These are phyloP conservation scores for Recurvirostra avosetta DNA, from an alignment of 2,113 vertebrate species.

Conservation along the genomic window DNA sequence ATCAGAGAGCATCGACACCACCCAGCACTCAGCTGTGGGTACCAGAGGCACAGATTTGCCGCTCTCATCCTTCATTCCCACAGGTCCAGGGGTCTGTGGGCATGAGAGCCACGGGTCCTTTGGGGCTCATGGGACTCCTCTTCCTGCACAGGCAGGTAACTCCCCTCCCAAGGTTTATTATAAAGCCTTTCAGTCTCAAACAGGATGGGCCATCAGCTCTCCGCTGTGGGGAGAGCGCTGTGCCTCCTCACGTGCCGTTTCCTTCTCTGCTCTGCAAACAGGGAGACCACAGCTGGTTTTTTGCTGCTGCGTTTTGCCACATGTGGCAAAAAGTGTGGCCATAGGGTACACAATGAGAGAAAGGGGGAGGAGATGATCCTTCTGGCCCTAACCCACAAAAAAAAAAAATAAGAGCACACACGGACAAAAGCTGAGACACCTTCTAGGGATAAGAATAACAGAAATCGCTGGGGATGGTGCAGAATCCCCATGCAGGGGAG, in stretches of 20 bases:
- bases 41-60: not conserved
- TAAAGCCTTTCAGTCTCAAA: not conserved
- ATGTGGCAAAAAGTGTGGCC: rapidly evolving
- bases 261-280: not conserved
- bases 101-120: not conserved
- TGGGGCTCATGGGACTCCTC: no score
- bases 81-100: not conserved
- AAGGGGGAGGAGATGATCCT: not conserved
- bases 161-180: not conserved
- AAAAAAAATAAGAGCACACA: rapidly evolving
- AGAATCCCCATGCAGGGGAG: not conserved
- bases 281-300: not conserved
- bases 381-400: not conserved
- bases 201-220: not conserved
- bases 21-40: not conserved
- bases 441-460: not conserved
- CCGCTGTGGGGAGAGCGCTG: not conserved
- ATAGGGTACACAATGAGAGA: rapidly evolving
- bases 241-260: rapidly evolving
- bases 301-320: not conserved
- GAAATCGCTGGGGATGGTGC: not conserved
- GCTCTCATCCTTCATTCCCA: not conserved
- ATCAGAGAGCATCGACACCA: not conserved
- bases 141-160: not conserved
- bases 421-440: not conserved